Evolutionary conservation across 2,797 vertebrate species (phyloP), one percentile per base, ranked within the genome.

Genomic region (Enoplosus armatus): DNA sequence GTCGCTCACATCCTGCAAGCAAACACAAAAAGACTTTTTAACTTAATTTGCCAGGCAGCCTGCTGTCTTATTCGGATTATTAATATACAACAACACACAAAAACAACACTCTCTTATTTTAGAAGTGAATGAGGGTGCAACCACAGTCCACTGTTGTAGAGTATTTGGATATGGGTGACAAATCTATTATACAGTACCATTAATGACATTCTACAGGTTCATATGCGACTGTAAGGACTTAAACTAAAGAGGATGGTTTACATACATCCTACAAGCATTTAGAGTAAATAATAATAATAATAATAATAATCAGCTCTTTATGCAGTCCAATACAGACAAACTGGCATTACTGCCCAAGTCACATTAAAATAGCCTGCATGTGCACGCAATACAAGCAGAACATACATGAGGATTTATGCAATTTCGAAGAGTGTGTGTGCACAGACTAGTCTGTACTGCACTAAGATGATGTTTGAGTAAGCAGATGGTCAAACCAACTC

Each of bases 1-100:
- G 91, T 99, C 98, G 63, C 98, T 99, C 61, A 99, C 97, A 7
- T 99, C 98, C 98, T 99, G 87, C 0, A 61, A 89, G 37, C 1
- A 71, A 41, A 39, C 58, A 79, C 64, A 81, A 47, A 43, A 29
- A 58, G 26, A 37, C 35, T 2, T 26, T 48, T 50, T 4, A 43
- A 8, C 24, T n/a, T 1, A 53, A 22, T 20, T 35, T 15, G 8
- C 3, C 7, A 62, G 37, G 4, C 26, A 47, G n/a, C 22, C 43
- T 3, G 12, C 20, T 29, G 0, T 47, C 3, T 22, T 8, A n/a
- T 39, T 69, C 6, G 41, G 9, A 35, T 20, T 24, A 72, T 35
- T 15, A 20, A 14, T 1, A 6, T 9, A 27, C 0, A n/a, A 2
- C 43, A 61, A 27, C 29, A 53, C 43, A 15, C 31, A 33, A 33